phyloP scores from a whole-genome alignment of 2,888 invertebrate genomes.

The Flabesymbios commensalis region DNA sequence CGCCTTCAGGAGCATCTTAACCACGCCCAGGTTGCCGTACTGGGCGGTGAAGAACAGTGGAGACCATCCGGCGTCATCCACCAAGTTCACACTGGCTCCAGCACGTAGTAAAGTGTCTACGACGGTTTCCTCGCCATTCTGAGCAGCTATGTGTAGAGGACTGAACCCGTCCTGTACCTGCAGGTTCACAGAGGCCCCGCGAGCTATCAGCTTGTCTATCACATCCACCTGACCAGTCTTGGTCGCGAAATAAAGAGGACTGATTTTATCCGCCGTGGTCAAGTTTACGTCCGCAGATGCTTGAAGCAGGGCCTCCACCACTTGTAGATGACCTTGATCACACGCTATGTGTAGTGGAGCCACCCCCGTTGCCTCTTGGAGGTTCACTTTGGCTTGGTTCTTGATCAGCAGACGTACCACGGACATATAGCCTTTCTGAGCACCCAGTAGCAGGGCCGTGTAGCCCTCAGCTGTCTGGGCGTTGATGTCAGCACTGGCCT shows the following conservation, averaged over 20 bases:
- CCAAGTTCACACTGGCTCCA: slow-evolving; percentile 30
- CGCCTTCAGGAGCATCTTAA: slow-evolving; percentile 24
- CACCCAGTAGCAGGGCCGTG: slow-evolving; percentile 31
- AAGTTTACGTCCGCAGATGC: slow-evolving; percentile 30
- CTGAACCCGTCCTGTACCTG: slow-evolving; percentile 35
- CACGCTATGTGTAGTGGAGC: slow-evolving; percentile 39
- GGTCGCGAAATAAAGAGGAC: slow-evolving; percentile 36
- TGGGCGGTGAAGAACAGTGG: slow-evolving; percentile 39
- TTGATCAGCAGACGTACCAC: slow-evolving; percentile 24
- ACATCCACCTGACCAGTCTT: slow-evolving; percentile 27
- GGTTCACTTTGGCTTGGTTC: slow-evolving; percentile 16
- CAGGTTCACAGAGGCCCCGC: slow-evolving; percentile 29
- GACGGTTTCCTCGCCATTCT: slow-evolving; percentile 31
- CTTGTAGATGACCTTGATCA: slow-evolving; percentile 29
- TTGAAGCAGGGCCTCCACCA: slow-evolving; percentile 26
- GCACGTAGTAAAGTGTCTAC: slow-evolving; percentile 32
- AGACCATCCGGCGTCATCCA: slow-evolving; percentile 38
- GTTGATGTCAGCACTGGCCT: slow-evolving; percentile 32
- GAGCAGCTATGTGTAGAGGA: slow-evolving; percentile 38
- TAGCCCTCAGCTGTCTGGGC: slow-evolving; percentile 32
- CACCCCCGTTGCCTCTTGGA: slow-evolving; percentile 30
- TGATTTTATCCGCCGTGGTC: slow-evolving; percentile 31
- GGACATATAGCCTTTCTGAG: slow-evolving; percentile 22
- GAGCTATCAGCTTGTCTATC: slow-evolving; percentile 27
- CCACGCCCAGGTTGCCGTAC: slow-evolving; percentile 32